phyloP scores from a whole-genome alignment of 2,113 vertebrate genomes.

The Equus quagga region DNA sequence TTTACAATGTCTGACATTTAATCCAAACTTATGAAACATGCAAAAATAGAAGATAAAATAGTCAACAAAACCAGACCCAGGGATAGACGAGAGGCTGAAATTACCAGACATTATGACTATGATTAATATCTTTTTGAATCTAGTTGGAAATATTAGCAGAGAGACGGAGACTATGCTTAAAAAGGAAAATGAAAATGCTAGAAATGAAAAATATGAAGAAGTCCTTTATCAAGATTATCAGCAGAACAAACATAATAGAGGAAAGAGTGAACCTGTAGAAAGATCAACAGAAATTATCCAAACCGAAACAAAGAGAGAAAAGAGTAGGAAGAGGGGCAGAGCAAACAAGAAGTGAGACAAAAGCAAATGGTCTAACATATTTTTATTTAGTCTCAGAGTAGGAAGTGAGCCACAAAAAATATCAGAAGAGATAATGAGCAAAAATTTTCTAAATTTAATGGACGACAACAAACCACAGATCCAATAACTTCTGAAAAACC shows the following conservation, averaged over 20 bases:
- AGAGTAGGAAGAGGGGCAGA: background rate
- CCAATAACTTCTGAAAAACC: background rate
- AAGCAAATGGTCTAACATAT: background rate
- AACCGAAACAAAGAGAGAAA: conserved; percentile 29
- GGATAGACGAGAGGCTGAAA: background rate
- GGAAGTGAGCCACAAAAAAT: conserved; percentile 6
- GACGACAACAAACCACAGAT: conserved; percentile 13
- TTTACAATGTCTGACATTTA: background rate
- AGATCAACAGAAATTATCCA: background rate
- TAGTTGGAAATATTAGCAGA: background rate
- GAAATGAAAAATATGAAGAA: conserved; percentile 7
- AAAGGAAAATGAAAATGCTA: conserved; percentile 43
- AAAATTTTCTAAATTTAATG: conserved; percentile 19
- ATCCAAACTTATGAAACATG: conserved; percentile 22
- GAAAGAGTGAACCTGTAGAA: background rate
- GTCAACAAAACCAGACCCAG: background rate
- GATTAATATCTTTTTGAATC: background rate
- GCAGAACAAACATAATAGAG: background rate
- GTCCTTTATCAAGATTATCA: background rate
- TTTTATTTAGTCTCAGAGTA: background rate
- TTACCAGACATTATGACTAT: background rate
- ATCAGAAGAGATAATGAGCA: background rate
- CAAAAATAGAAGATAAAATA: conserved; percentile 13
- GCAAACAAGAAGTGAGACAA: background rate
- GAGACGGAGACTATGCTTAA: background rate